Percentiles rank a stretch among this genome's conserved stretches.
Evolutionary conservation across 1,140 invertebrate genomes (phyloP).

Genomic region (Frieseomelitta varia): DNA sequence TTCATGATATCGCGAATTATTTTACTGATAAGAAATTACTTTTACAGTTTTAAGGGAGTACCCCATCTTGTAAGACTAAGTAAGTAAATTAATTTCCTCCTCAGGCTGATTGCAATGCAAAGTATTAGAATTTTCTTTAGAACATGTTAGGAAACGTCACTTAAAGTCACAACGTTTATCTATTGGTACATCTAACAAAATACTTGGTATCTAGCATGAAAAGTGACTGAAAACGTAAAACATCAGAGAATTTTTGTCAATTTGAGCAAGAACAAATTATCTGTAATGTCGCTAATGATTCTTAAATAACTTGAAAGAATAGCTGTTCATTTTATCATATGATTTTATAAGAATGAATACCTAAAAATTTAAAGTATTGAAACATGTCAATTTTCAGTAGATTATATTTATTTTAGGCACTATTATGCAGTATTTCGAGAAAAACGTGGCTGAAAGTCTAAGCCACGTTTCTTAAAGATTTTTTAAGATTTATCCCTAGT

Average conservation of each 20-base stretch:
- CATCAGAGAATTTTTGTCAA: not conserved
- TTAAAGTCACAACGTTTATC: not conserved
- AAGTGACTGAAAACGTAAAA: not conserved
- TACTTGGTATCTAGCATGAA: not conserved
- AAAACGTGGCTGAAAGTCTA: not conserved
- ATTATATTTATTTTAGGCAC: not conserved
- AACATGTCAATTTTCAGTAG: not conserved
- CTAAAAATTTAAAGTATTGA: not conserved
- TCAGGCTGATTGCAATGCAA: not conserved
- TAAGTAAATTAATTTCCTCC: not conserved
- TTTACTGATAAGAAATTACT: constrained; percentile 2
- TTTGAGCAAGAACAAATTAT: rapidly evolving
- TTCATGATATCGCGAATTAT: not conserved
- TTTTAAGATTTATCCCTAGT: not conserved
- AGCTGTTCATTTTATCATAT: no score
- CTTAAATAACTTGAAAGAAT: not conserved
- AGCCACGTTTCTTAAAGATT: not conserved
- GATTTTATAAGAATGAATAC: not conserved
- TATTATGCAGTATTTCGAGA: not conserved
- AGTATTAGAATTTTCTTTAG: not conserved
- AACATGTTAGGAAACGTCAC: not conserved
- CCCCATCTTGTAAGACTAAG: not conserved
- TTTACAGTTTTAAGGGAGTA: not conserved
- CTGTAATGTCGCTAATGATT: not conserved
- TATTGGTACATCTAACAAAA: not conserved